Percentiles rank a stretch among this genome's conserved stretches.
Conservation (phyloP, 2,797 vertebrate species). For the Emys orbicularis region DNA sequence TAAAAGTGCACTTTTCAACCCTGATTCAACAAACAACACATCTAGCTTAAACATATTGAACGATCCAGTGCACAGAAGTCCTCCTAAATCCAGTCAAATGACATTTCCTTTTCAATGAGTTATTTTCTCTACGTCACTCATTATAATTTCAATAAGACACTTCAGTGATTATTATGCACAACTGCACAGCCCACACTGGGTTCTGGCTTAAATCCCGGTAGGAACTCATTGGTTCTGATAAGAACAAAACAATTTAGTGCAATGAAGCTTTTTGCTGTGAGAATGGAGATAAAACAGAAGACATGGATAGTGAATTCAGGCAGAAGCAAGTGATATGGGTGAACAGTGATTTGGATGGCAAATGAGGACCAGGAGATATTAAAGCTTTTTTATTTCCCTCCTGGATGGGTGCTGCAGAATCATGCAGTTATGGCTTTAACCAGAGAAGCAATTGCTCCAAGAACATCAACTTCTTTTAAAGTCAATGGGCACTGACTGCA, state of each 20-base stretch:
- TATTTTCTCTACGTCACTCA: neutral
- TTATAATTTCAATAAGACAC: neutral
- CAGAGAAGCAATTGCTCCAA: neutral
- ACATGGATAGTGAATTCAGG: neutral
- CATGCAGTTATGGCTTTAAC: neutral
- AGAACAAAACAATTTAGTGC: neutral
- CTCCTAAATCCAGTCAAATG: neutral
- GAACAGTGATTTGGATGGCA: neutral
- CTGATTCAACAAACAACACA: neutral
- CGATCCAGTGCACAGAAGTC: neutral
- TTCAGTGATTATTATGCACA: neutral
- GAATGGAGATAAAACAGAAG: neutral
- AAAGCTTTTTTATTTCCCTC: constrained; percentile 16
- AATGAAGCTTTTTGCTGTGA: neutral
- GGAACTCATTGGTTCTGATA: neutral
- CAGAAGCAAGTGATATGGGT: neutral
- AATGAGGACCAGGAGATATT: neutral
- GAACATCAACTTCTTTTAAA: neutral
- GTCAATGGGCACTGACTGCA: neutral
- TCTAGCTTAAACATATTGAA: neutral
- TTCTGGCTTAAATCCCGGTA: neutral
- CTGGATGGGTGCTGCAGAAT: neutral
- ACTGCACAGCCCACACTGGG: neutral
- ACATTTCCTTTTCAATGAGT: neutral
- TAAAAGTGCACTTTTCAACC: neutral